Evolutionary conservation across 2,888 invertebrate genomes (phyloP).

Genomic region (Orgyia antiqua): DNA sequence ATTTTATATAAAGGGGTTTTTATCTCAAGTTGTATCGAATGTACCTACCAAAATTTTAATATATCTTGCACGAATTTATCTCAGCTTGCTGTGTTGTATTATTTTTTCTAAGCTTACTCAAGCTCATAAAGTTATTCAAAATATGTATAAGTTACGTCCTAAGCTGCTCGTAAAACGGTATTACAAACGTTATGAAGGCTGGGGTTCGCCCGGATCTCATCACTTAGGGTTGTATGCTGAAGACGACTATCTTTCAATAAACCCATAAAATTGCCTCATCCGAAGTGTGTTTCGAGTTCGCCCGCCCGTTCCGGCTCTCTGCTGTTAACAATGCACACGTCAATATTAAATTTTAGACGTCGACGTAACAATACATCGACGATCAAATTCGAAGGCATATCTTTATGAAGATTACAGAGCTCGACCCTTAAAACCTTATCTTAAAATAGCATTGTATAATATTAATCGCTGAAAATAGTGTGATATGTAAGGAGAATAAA

Average conservation of each 20-base stretch:
- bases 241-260: conserved; percentile 65
- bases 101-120: conserved; percentile 61
- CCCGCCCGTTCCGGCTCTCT: conserved; percentile 33
- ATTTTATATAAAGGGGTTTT: too few species aligned
- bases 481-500: too few species aligned
- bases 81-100: conserved; percentile 44
- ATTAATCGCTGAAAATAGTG: too few species aligned
- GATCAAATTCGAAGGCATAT: conserved; percentile 59
- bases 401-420: too few species aligned
- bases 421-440: too few species aligned
- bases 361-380: conserved; percentile 57
- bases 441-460: too few species aligned
- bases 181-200: conserved; percentile 70
- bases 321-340: conserved; percentile 56
- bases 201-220: conserved; percentile 68
- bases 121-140: conserved; percentile 69
- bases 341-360: conserved; percentile 60
- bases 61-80: too few species aligned
- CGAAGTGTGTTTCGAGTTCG: conserved; percentile 38
- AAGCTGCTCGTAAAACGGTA: conserved; percentile 71
- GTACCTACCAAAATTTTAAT: too few species aligned
- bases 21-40: too few species aligned
- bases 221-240: conserved; percentile 62
- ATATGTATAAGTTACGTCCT: conserved; percentile 72
- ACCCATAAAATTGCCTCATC: conserved; percentile 59